Percentiles rank a stretch among this genome's conserved stretches.
These are phyloP conservation scores for Euzetes globulus DNA, from an alignment of 2,888 invertebrate species.

Conservation along the genomic window DNA sequence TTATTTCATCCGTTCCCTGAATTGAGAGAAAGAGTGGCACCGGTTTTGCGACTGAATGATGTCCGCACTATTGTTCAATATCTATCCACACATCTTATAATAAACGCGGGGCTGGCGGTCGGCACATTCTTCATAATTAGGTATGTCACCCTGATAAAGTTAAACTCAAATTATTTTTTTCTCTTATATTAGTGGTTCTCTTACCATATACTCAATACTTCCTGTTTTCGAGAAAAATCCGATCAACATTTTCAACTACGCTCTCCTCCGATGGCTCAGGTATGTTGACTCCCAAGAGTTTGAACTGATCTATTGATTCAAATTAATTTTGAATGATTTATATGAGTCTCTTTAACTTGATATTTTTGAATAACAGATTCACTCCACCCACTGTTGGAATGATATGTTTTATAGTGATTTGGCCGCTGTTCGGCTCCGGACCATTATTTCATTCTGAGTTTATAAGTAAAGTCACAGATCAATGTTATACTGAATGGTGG, in stretches of 20 bases:
- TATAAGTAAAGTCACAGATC: conserved; percentile 16
- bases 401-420: conserved; percentile 32
- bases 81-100: conserved; percentile 26
- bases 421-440: conserved; percentile 30
- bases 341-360: neutral
- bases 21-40: conserved; percentile 11
- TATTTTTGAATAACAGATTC: conserved; percentile 1
- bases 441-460: conserved; percentile 22
- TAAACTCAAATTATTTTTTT: too few relatives aligned
- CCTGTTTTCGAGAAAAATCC: conserved; percentile 21
- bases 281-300: neutral
- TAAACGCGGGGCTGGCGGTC: conserved; percentile 32
- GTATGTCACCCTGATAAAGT: neutral
- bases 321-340: neutral
- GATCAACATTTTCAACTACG: conserved; percentile 32
- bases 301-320: too few relatives aligned
- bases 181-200: conserved; percentile 22
- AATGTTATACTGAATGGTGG: conserved; percentile 29
- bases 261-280: conserved; percentile 29
- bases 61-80: conserved; percentile 16
- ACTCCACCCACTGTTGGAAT: conserved; percentile 26
- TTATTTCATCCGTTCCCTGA: conserved; percentile 32
- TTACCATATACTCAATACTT: conserved; percentile 32
- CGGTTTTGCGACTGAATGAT: conserved; percentile 1
- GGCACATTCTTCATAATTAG: conserved; percentile 31